phyloP scores from a whole-genome alignment of 2,113 vertebrate genomes.

The Thalassoma bifasciatum region DNA sequence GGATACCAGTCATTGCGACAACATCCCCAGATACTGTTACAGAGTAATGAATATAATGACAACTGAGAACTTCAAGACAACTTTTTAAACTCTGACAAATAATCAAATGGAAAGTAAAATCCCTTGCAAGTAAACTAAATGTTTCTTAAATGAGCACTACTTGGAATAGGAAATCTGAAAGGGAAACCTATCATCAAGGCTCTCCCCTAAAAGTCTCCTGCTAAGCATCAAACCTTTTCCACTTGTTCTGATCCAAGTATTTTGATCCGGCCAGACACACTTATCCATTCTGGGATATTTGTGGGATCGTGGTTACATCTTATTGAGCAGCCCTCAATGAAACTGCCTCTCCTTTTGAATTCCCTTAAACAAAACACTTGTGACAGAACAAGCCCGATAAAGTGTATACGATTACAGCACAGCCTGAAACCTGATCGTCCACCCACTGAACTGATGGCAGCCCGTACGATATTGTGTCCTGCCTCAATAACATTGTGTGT shows the following conservation, averaged over 20 bases:
- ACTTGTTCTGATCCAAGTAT: conserved; percentile 43
- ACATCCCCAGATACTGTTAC: background rate
- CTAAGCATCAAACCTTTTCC: conserved; percentile 59
- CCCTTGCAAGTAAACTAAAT: conserved; percentile 3
- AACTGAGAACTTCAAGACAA: background rate
- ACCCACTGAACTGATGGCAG: conserved; percentile 58
- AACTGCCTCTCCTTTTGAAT: conserved; percentile 60
- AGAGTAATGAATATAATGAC: background rate
- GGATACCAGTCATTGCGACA: background rate
- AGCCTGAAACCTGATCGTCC: conserved; percentile 70
- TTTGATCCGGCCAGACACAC: conserved; percentile 35
- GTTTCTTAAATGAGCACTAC: conserved; percentile 10
- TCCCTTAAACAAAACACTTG: conserved; percentile 78
- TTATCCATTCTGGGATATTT: conserved; percentile 60
- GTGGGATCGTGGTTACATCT: conserved; percentile 66
- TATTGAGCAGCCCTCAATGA: conserved; percentile 67
- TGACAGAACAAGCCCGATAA: conserved; percentile 72
- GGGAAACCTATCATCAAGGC: conserved; percentile 29
- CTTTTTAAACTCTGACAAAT: background rate
- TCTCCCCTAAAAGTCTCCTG: conserved; percentile 5
- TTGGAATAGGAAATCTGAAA: conserved; percentile 37
- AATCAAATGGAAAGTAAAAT: conserved; percentile 3
- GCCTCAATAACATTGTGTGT: conserved; percentile 67
- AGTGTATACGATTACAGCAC: conserved; percentile 77
- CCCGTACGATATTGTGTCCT: conserved; percentile 67